Evolutionary conservation across 2,113 vertebrate species (phyloP), one percentile per base, ranked within the genome.

Genomic region (Calcarius ornatus): DNA sequence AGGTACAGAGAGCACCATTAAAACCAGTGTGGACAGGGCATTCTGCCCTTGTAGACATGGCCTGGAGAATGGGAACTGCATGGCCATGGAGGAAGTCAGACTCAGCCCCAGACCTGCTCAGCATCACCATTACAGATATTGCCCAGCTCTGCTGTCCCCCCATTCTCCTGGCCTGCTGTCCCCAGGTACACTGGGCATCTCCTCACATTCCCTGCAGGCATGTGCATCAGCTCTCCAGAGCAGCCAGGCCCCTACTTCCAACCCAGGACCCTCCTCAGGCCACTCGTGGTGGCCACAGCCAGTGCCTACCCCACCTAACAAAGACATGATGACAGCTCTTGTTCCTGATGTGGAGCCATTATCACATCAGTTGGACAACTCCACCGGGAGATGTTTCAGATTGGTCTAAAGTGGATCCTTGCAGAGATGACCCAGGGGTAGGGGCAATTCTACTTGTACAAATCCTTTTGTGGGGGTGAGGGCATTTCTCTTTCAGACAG

Each of bases 111-210:
- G 42, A 37, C 45, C 53, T n/a, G 30, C 40, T 76, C 63, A 45
- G 48, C 42, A 30, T 17, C 53, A n/a, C 43, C 2, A 1, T n/a
- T 42, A 23, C 0, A 3, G 18, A 23, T 25, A 17, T 45, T 54
- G 28, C 35, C 15, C 51, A 60, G 43, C 23, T 61, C 38, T 6
- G 2, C 38, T 68, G 9, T 78, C 3, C 14, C 8, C 9, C 1
- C 1, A 9, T 15, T 7, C 45, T 85, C 24, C 80, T 61, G 83
- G 28, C 12, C n/a, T 31, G 42, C 21, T 4, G 27, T 40, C 12
- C 24, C 24, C 28, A 50, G 54, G 28, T 42, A 42, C 16, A 8
- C 2, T 40, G 56, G 71, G 30, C 47, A 38, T 12, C 56, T 70
- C 28, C 42, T 11, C 1, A 2, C 5, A 1, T 12, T 60, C 40